phyloP scores from a whole-genome alignment of 2,888 invertebrate species.

The Perizoma affinitatum region DNA sequence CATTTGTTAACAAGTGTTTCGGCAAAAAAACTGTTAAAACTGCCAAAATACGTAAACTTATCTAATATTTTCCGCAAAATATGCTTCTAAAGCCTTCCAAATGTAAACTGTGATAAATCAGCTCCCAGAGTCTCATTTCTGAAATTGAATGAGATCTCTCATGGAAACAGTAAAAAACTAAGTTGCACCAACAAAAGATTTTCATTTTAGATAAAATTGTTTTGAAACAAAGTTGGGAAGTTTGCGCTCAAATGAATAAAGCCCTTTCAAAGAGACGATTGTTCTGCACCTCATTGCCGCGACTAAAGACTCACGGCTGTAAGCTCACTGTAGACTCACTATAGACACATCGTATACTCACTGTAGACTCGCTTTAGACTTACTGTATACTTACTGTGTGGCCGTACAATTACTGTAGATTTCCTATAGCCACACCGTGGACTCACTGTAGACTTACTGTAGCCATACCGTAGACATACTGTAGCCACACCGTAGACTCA shows the following conservation, averaged over 20 bases:
- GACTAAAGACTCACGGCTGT: not conserved
- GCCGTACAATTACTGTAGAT: too few species aligned
- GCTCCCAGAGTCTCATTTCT: constrained; percentile 26
- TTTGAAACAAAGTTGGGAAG: constrained; percentile 34
- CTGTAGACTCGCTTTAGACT: too few species aligned
- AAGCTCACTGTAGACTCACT: too few species aligned
- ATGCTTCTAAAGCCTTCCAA: constrained; percentile 11
- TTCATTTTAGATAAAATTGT: constrained; percentile 44
- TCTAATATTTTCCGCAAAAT: constrained; percentile 16
- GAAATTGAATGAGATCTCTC: constrained; percentile 37
- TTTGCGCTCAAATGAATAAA: constrained; percentile 38
- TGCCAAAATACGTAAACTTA: constrained; percentile 19
- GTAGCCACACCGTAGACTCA: too few species aligned
- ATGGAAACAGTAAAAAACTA: constrained; percentile 34
- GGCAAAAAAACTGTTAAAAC: constrained; percentile 14
- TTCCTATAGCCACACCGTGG: too few species aligned
- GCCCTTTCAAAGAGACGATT: constrained; percentile 30
- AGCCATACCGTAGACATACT: too few species aligned
- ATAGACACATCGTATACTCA: too few species aligned
- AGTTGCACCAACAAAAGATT: constrained; percentile 39
- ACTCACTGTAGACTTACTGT: too few species aligned
- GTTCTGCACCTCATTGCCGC: constrained; percentile 3
- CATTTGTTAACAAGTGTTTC: constrained; percentile 17
- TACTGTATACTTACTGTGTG: too few species aligned
- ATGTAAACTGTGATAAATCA: constrained; percentile 23